phyloP scores from a whole-genome alignment of 2,888 invertebrate species.

The Odontocerum albicorne region DNA sequence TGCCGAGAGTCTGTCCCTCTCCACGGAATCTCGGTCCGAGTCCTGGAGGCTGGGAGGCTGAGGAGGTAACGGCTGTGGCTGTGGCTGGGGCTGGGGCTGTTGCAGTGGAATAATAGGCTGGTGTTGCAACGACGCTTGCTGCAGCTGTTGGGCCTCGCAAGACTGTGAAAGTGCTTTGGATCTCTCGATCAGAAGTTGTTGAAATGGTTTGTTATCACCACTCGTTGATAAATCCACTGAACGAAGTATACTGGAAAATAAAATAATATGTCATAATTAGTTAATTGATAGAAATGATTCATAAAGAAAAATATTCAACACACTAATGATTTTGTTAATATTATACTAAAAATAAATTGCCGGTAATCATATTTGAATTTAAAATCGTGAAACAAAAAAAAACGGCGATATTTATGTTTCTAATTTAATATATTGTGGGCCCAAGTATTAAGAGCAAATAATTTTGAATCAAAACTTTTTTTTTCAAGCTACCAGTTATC shows the following conservation, averaged over 20 bases:
- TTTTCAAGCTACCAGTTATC: too few species aligned
- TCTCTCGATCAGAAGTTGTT: conserved; percentile 75
- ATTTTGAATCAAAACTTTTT: too few species aligned
- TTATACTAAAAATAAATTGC: too few species aligned
- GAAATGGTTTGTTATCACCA: conserved; percentile 65
- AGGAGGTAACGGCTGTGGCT: conserved; percentile 38
- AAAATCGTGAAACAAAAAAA: too few species aligned
- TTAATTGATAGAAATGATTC: too few species aligned
- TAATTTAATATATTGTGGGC: too few species aligned
- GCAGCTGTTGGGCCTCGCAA: conserved; percentile 43
- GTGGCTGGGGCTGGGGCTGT: conserved; percentile 29
- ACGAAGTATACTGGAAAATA: conserved; percentile 69
- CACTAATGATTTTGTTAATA: too few species aligned
- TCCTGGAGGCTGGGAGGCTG: conserved; percentile 38
- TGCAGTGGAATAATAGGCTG: conserved; percentile 29
- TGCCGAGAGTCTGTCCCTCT: conserved; percentile 38
- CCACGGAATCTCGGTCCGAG: conserved; percentile 39
- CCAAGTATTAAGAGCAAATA: too few species aligned
- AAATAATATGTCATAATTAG: too few species aligned
- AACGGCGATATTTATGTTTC: too few species aligned
- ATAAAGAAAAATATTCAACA: too few species aligned
- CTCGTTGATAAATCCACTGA: conserved; percentile 73
- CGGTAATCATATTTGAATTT: too few species aligned
- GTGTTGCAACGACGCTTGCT: conserved; percentile 40
- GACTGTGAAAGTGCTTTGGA: conserved; percentile 60